Conservation (phyloP, 1,140 invertebrate species). For the Drosophila simulans region DNA sequence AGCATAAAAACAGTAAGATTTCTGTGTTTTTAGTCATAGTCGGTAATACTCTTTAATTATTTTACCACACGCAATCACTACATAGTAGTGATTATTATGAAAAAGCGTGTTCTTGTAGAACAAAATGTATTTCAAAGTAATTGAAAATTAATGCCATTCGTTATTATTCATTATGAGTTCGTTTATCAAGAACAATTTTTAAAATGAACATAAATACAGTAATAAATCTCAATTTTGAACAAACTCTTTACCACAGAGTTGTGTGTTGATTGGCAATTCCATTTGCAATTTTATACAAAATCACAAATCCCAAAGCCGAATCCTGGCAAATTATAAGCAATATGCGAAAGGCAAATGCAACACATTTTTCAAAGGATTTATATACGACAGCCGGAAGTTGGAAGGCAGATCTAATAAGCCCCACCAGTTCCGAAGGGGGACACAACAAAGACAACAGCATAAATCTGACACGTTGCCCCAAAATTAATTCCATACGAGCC, state of each 20-base stretch:
- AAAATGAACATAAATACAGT: too few relatives aligned
- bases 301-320: constrained; percentile 4
- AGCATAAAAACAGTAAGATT: constrained; percentile 17
- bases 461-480: constrained; percentile 69
- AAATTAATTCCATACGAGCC: constrained; percentile 77
- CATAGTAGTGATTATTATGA: not conserved
- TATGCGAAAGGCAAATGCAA: not conserved
- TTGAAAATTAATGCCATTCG: too few relatives aligned
- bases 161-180: too few relatives aligned
- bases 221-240: not conserved
- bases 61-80: not conserved
- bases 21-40: constrained; percentile 15
- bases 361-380: constrained; percentile 33
- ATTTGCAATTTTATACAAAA: constrained; percentile 4
- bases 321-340: constrained; percentile 25
- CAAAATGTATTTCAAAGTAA: too few relatives aligned
- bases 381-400: constrained; percentile 22
- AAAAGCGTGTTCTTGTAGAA: not conserved
- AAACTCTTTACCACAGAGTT: not conserved
- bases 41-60: constrained; percentile 35
- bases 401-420: constrained; percentile 44
- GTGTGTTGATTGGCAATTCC: constrained; percentile 17
- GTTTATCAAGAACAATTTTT: too few relatives aligned
- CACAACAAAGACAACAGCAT: constrained; percentile 27
- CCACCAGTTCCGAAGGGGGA: not conserved